phyloP scores from a whole-genome alignment of 2,888 invertebrate genomes.

The Phytoseiulus persimilis region DNA sequence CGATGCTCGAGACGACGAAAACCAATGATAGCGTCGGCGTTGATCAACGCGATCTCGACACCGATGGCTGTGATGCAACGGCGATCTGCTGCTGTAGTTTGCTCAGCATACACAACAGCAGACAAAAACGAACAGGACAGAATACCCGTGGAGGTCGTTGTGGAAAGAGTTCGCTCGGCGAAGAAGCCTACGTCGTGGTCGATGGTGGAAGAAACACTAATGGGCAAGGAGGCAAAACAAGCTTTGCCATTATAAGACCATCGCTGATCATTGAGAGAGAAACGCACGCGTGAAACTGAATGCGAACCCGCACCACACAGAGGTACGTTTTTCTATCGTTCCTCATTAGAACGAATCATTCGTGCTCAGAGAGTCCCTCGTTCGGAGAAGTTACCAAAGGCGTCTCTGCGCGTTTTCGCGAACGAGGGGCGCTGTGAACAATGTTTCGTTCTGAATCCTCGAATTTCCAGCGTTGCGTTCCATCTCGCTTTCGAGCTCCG shows the following conservation, averaged over 20 bases:
- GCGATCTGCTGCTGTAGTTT: neutral
- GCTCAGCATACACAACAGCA: neutral
- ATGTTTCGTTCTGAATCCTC: too few species aligned
- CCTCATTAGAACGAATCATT: too few species aligned
- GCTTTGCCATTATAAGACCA: neutral
- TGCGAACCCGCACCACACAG: neutral
- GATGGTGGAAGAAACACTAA: neutral
- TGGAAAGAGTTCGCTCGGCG: neutral
- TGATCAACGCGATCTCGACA: neutral
- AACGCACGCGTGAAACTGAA: neutral
- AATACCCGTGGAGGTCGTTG: neutral
- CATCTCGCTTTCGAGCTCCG: too few species aligned
- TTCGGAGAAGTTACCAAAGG: too few species aligned
- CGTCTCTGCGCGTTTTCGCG: too few species aligned
- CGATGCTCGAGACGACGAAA: neutral
- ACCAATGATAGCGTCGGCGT: neutral
- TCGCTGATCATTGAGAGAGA: neutral
- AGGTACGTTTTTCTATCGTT: neutral
- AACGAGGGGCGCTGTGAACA: too few species aligned
- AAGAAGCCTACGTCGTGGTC: neutral
- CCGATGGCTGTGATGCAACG: neutral
- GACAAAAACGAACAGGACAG: neutral
- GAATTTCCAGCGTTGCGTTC: too few species aligned
- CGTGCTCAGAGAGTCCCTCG: too few species aligned
- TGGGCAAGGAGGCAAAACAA: neutral